Base-by-base conservation (phyloP, 2,888 invertebrate genomes). In the Scaptomyza cyrtandrae region DNA sequence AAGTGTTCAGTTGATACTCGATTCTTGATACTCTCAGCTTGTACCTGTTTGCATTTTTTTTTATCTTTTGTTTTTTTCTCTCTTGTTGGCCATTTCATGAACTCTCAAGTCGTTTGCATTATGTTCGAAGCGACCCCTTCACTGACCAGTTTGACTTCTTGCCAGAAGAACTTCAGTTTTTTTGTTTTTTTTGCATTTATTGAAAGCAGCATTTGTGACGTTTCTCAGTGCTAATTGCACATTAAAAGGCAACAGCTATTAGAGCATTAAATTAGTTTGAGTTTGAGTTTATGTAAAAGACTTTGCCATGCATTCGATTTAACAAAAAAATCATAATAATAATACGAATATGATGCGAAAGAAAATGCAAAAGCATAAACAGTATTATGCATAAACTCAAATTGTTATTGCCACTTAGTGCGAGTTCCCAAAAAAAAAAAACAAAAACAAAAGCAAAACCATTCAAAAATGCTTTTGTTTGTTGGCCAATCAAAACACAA, bases 321-420 rank as follows among this genome's bases (percentile, higher is more conserved):
- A 2, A 31, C 29, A 27, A 19, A 45, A 54, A 43, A 9, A 31
- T 13, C 14, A 31, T 35, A 14, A 39, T 14, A 14, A 14, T 14
- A 39, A 39, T 6, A 6, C 33, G 6, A 49, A 19, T 35, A 14
- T 39, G 14, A 39, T 5, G 49, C 33, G 3, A 49, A 49, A 19
- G 49, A 31, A 50, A 60, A 58, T 44, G 66, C 58, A 48, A 44
- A 31, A 31, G 41, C 55, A 74, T 78, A 83, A 86, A 80, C 80
- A 61, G 63, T 74, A 49, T 78, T 41, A 74, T 77, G 69, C 80
- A 79, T 84, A 72, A 85, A 71, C 62, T 62, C 55, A 75, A 85
- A 81, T 80, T 77, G 72, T 82, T 82, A 82, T 82, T 77, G 85
- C 80, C 85, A 85, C 77, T 82, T 79, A 85, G 77, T 31, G 58